Conservation (phyloP, 53 echinoderm and acorn worm species). For the Luidia sarsii region DNA sequence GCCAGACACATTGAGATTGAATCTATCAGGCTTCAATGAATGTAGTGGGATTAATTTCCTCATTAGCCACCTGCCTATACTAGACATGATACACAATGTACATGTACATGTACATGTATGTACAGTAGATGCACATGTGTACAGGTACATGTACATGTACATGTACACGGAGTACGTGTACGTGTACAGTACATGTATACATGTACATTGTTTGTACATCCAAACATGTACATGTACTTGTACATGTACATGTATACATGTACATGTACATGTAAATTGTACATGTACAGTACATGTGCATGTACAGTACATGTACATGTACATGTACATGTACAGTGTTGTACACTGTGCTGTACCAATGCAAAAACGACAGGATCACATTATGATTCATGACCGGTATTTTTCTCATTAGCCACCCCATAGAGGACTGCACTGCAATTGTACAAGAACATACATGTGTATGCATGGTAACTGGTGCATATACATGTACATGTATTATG, state of each 20-base stretch:
- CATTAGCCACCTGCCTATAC: too few relatives aligned
- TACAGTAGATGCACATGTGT: neutral
- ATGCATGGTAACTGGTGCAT: too few relatives aligned
- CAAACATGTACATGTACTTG: neutral
- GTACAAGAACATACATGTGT: too few relatives aligned
- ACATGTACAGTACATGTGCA: too few relatives aligned
- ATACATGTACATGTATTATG: too few relatives aligned
- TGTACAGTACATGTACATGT: too few relatives aligned
- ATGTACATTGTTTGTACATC: neutral
- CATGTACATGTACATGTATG: neutral
- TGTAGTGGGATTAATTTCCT: too few relatives aligned
- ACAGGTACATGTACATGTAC: constrained; percentile 22
- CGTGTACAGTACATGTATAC: neutral
- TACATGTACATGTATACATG: neutral
- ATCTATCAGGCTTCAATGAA: too few relatives aligned
- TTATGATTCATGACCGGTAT: too few relatives aligned
- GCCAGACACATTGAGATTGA: too few relatives aligned
- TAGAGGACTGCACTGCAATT: too few relatives aligned
- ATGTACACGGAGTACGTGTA: neutral
- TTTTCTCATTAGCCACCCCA: too few relatives aligned
- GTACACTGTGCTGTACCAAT: neutral
- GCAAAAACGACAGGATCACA: neutral
- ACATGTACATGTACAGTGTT: neutral
- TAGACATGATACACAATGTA: neutral
- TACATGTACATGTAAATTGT: neutral